Evolutionary conservation across 2,888 invertebrate species (phyloP), one percentile per base, ranked within the genome.

Genomic region (Archaeoteleia sp.): DNA sequence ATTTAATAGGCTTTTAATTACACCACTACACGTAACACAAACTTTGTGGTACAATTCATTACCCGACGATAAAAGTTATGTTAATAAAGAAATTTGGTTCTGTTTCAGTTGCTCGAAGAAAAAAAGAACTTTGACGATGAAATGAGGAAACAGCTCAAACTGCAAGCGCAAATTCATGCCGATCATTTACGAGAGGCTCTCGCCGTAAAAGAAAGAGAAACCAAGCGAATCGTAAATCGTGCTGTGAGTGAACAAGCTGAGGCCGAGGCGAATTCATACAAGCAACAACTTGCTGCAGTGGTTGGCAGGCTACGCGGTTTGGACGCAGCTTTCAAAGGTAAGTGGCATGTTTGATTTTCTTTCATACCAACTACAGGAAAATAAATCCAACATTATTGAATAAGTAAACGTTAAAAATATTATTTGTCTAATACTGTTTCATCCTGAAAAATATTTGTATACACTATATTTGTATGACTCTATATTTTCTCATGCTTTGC

Each of bases 161-260:
- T 93, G 46, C 96, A 97, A 78, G 90, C 93, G 1, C 94, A 95
- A 77, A 91, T 95, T 0, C 96, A 97, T 84, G 88, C 91, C 42
- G 96, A 96, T 81, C 92, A 95, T 71, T 82, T 95, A 62, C 88
- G 89, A 34, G 94, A 94, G 76, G 91, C 91, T 0, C 86, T 97
- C 8, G 85, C 86, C 2, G 86, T 87, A 57, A 86, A 90, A 78
- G 86, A 91, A 80, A 84, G 89, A 82, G 87, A 90, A 83, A 78
- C 90, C 78, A 87, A 88, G 85, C 84, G 80, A 61, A 73, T 67
- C 10, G 66, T 86, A 68, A 86, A 87, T 32, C 87, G 89, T 3
- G 87, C 89, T 63, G 84, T 92, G 20, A 91, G 91, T 73, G 92
- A 94, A 73, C 89, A 90, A 73, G 79, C 93, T 23, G 89, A 90